Percentiles rank a stretch among this genome's conserved stretches.
These are phyloP conservation scores for Strigops habroptila DNA, from an alignment of 2,113 vertebrate genomes.

Conservation along the genomic window DNA sequence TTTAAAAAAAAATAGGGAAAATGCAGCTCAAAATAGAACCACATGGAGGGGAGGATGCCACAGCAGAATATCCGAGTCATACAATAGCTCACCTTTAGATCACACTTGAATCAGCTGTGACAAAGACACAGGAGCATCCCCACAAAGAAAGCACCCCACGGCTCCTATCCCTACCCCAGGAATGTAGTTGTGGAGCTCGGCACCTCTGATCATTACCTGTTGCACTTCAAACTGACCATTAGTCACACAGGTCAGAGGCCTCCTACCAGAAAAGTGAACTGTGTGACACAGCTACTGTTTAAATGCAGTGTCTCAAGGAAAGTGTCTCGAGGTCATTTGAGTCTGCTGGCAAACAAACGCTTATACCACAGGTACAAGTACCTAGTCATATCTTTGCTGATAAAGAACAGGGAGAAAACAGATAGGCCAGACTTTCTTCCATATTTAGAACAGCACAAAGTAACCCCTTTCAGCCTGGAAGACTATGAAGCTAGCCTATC, in stretches of 20 bases:
- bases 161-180: background rate
- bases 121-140: background rate
- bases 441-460: background rate
- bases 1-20: background rate
- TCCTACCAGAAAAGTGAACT: background rate
- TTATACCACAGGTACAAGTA: background rate
- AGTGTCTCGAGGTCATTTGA: background rate
- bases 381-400: background rate
- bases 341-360: background rate
- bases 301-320: background rate
- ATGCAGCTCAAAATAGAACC: background rate
- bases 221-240: background rate
- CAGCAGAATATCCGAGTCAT: background rate
- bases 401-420: background rate
- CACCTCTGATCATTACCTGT: background rate
- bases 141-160: background rate
- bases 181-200: background rate
- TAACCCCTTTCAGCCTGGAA: background rate
- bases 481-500: background rate
- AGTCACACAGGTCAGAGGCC: background rate
- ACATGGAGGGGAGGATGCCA: fast-evolving
- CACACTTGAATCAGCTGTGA: background rate
- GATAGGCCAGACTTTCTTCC: background rate
- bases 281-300: background rate
- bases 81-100: background rate